Evolutionary conservation across 2,888 invertebrate genomes (phyloP), one percentile per base, ranked within the genome.

Genomic region (Xestia rhomboidea): DNA sequence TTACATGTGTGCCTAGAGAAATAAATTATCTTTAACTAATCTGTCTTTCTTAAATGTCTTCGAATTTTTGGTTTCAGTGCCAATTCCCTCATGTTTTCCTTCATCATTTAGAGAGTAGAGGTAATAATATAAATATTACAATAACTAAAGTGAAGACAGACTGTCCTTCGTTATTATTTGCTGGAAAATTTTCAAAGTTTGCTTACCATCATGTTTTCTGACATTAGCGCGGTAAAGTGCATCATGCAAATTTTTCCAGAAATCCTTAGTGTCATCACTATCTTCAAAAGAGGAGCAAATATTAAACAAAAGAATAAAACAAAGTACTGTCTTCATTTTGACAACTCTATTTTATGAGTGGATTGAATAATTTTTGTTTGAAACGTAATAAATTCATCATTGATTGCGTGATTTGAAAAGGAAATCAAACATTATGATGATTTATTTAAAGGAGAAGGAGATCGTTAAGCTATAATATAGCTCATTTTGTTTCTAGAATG

Each of bases 321-420:
- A 67, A 46, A 49, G 15, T 0, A 54, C 34, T 11, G 27, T 21
- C 70, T 79, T 70, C 80, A 83, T 81, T 34, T 24, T 77, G 30
- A 63, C 18, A 57, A 54, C 13, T 30, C 27, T 41, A 2, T 46
- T 21, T 41, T 27, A 67, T 24, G 7, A 63, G 18, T 67, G 62
- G 62, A 67, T 68, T 41, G 21, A 54, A 49, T 21, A 6, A 0
- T 30, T 41, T 46, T 18, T 8, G n/a, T 7, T 49, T 54, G 4
- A 46, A 63, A 10, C 24, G 6, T 24, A 77, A n/a, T 54, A 54
- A 46, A 70, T 67, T 18, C 54, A 72, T 57, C 21, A 60, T 1
- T 51, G 18, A 18, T 67, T n/a, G 80, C 83, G 41, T 83, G 83
- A 44, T 46, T 60, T 66, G 30, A 11, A 18, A 21, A 83, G 84